Evolutionary conservation across 1,140 invertebrate genomes (phyloP).

Genomic region (Hyles vespertilio): DNA sequence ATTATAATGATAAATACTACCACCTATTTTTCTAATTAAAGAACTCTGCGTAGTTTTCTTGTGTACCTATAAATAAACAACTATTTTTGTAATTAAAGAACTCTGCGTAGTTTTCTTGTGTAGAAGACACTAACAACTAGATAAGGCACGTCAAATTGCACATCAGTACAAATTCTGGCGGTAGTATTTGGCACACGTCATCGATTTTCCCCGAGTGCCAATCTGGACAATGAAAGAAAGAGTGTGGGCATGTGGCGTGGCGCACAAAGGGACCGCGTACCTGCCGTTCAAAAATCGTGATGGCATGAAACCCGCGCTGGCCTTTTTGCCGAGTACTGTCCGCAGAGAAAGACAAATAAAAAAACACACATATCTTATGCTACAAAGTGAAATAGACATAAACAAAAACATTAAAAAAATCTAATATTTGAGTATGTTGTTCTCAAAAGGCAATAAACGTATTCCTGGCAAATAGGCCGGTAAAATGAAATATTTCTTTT

Average conservation of each 20-base stretch:
- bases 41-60: too few relatives aligned
- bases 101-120: too few relatives aligned
- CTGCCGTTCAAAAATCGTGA: slow-evolving; percentile 42
- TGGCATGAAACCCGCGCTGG: slow-evolving; percentile 16
- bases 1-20: too few relatives aligned
- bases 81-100: too few relatives aligned
- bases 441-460: too few relatives aligned
- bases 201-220: slow-evolving; percentile 51
- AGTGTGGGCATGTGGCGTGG: slow-evolving; percentile 28
- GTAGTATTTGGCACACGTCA: slow-evolving; percentile 40
- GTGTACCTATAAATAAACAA: too few relatives aligned
- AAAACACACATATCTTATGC: slow-evolving; percentile 9
- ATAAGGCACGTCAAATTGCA: slow-evolving; percentile 5
- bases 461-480: not conserved
- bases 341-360: slow-evolving; percentile 9
- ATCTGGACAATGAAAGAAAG: slow-evolving; percentile 54
- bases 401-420: not conserved
- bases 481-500: slow-evolving; percentile 23
- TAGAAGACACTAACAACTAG: too few relatives aligned
- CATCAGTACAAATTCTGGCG: slow-evolving; percentile 15
- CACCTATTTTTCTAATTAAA: too few relatives aligned
- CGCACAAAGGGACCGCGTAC: slow-evolving; percentile 42
- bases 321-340: slow-evolving; percentile 23
- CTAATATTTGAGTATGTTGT: too few relatives aligned
- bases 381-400: not conserved